These are phyloP conservation scores for Rhabdornis inornatus DNA, from an alignment of 2,113 vertebrate genomes.

Conservation along the genomic window DNA sequence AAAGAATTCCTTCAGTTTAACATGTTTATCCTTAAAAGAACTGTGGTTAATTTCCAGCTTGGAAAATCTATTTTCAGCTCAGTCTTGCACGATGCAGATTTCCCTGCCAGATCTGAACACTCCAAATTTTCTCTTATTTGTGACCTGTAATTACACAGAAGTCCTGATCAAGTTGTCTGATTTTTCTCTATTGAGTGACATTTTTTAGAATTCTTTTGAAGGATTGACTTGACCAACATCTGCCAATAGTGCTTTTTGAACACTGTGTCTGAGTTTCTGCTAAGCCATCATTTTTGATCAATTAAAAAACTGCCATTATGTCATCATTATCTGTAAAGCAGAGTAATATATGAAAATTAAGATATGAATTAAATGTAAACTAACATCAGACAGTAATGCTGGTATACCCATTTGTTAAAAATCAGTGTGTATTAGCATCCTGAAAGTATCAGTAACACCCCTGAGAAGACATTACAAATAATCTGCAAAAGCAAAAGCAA, in stretches of 20 bases:
- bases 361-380: not conserved
- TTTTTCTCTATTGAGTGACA: not conserved
- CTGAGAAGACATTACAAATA: not conserved
- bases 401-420: not conserved
- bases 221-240: not conserved
- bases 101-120: not conserved
- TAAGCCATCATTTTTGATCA: not conserved
- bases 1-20: not conserved
- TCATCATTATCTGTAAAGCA: not conserved
- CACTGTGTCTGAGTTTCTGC: not conserved
- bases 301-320: not conserved
- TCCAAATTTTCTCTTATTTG: not conserved
- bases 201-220: not conserved
- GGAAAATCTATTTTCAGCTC: not conserved
- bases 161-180: not conserved
- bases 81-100: not conserved
- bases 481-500: not conserved
- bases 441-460: not conserved
- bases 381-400: not conserved
- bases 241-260: not conserved
- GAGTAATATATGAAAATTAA: not conserved
- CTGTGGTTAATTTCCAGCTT: not conserved
- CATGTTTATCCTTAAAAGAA: not conserved
- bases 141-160: not conserved
- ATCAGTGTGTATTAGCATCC: not conserved